Base-by-base conservation (phyloP, 2,113 vertebrate species). In the Pseudolaguvia tuberculata region DNA sequence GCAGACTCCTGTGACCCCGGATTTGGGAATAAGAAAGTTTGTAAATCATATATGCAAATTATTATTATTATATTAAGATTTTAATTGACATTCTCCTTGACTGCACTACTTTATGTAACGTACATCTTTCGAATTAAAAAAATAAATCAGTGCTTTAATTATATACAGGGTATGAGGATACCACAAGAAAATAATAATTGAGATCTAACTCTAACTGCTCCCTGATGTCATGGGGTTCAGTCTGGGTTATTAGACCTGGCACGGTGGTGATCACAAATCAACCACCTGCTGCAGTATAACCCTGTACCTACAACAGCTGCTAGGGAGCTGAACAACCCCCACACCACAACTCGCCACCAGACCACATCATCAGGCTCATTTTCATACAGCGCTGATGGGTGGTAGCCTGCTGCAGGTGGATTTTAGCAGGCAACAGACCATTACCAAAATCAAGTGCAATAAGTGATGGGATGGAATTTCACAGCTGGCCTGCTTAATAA, bases 191-290 rank as follows among this genome's bases (percentile, higher is more conserved):
- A 58, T 17, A 23, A 25, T 42, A 25, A 9, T 47, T 47, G 42
- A 21, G 35, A 21, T 15, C 21, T 20, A 2, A 48, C 71, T 62
- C 48, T 25, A 67, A 61, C 21, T 63, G 48, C 53, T 31, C n/a
- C 39, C 23, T 71, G 61, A 78, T 68, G 67, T 78, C 78, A 78
- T 15, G 35, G 20, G 45, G 71, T 80, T 72, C 29, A 42, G 55
- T 79, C 42, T 10, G 51, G 45, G 72, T 62, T 70, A 74, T 76
- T 80, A 75, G 53, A 55, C 57, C 61, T 70, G 51, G 80, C 65
- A 73, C 14, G 35, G 51, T 23, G 56, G 51, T 39, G 62, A 70
- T 70, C 58, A 68, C 80, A 79, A 82, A 82, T 79, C 70, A 82
- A 59, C 74, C 78, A 82, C 77, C 80, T 79, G 80, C 74, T 50